Evolutionary conservation across 2,113 vertebrate genomes (phyloP), one percentile per base, ranked within the genome.

Genomic region (Oxyruncus cristatus): DNA sequence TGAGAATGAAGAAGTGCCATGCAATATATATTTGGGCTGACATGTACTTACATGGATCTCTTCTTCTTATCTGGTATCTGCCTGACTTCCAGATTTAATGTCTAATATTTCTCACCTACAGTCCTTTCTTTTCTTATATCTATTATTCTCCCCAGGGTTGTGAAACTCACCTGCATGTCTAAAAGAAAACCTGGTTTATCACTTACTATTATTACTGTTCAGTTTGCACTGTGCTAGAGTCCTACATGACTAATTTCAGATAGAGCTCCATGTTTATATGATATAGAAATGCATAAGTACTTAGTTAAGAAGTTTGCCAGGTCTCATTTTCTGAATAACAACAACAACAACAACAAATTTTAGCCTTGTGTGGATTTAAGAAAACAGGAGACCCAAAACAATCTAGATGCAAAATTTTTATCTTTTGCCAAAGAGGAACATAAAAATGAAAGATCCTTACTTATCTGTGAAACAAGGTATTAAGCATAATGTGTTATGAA

Each of bases 11-110:
- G 63, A 80, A 83, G 6, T 52, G 55, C 10, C 78, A 80, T 67
- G 39, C 39, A 81, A 77, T 52, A 77, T 30, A 14, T 78, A 84
- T 86, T 65, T 80, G 82, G 24, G n/a, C 19, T 94, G 75, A 83
- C 46, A 18, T 8, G 42, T 47, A 80, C 15, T 63, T 67, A 61
- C 9, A 85, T 5, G 62, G 17, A 55, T 20, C 6, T 88, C 59
- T 72, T 80, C 74, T 89, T 30, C 19, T 47, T 75, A 66, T 80
- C 23, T 90, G 55, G 12, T 74, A 88, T 32, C 22, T 87, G 28
- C 27, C 15, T 0, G 0, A 41, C 79, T 88, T 93, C 28, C 35
- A 74, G 47, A 81, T 83, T 93, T 77, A 88, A 63, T 47, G 8
- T 44, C 33, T 72, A 46, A 20, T 28, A 92, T 81, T 95, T 92